Evolutionary conservation across 2,888 invertebrate species (phyloP).

Genomic region (Eudemis profundana): DNA sequence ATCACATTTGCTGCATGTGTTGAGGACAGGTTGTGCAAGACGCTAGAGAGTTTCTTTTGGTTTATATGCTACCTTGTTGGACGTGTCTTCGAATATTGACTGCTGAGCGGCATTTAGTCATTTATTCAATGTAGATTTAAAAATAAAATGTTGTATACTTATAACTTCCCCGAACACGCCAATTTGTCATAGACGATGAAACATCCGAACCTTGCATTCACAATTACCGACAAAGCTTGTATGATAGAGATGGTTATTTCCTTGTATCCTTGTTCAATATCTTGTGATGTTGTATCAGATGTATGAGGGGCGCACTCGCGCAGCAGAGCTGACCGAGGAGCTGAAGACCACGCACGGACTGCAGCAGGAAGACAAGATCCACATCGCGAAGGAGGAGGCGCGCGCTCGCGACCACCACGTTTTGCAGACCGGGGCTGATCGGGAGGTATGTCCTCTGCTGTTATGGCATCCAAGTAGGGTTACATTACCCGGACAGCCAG

Average conservation of each 20-base stretch:
- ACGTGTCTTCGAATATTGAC: too few relatives aligned
- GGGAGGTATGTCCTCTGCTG: constrained; percentile 60
- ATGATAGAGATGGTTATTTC: too few relatives aligned
- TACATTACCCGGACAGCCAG: background rate
- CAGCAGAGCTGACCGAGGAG: constrained; percentile 89
- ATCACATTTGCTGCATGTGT: constrained; percentile 54
- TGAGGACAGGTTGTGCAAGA: too few relatives aligned
- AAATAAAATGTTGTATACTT: too few relatives aligned
- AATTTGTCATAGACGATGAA: too few relatives aligned
- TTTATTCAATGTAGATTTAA: too few relatives aligned
- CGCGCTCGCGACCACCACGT: constrained; percentile 70
- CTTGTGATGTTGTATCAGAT: constrained; percentile 76
- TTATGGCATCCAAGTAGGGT: background rate
- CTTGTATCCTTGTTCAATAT: background rate
- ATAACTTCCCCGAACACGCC: too few relatives aligned
- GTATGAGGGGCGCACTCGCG: constrained; percentile 89
- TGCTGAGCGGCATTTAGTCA: too few relatives aligned
- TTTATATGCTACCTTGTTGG: too few relatives aligned
- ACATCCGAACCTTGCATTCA: too few relatives aligned
- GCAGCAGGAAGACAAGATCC: constrained; percentile 80
- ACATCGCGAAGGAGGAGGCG: constrained; percentile 70
- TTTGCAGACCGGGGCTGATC: constrained; percentile 62
- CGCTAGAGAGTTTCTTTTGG: too few relatives aligned
- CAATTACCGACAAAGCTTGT: too few relatives aligned
- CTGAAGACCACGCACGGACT: constrained; percentile 88